phyloP scores from a whole-genome alignment of 2,888 invertebrate species.

The Sphaeridia pumilis region DNA sequence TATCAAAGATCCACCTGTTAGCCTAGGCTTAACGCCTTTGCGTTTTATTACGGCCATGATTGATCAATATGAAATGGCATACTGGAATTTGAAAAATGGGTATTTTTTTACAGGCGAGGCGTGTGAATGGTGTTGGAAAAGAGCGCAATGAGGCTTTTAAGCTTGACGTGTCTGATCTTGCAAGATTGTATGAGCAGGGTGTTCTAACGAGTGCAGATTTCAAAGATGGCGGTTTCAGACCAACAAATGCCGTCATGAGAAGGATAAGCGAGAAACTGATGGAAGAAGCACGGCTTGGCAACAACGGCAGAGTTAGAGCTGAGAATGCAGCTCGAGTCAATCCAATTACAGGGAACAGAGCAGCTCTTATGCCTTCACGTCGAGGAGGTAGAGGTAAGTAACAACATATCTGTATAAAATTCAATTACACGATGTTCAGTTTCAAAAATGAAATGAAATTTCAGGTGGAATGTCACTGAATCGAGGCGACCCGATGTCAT shows the following conservation, averaged over 20 bases:
- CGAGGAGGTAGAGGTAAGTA: too few relatives aligned
- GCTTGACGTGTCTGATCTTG: background rate
- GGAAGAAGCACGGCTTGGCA: background rate
- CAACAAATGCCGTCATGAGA: slow-evolving; percentile 8
- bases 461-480: too few relatives aligned
- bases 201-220: slow-evolving; percentile 1
- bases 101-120: background rate
- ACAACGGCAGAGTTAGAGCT: slow-evolving; percentile 5
- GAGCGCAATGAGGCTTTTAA: background rate
- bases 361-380: background rate
- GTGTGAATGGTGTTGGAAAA: background rate
- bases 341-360: background rate
- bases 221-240: slow-evolving; percentile 1
- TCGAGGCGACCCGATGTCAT: too few relatives aligned
- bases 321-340: background rate
- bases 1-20: too few relatives aligned
- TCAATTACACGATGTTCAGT: too few relatives aligned
- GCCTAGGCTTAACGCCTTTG: too few relatives aligned
- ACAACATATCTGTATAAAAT: too few relatives aligned
- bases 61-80: too few relatives aligned
- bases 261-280: slow-evolving; percentile 11
- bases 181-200: background rate
- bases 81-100: too few relatives aligned
- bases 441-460: too few relatives aligned
- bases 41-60: too few relatives aligned